phyloP scores from a whole-genome alignment of 2,797 vertebrate species.

The Pangasius mekongensis region DNA sequence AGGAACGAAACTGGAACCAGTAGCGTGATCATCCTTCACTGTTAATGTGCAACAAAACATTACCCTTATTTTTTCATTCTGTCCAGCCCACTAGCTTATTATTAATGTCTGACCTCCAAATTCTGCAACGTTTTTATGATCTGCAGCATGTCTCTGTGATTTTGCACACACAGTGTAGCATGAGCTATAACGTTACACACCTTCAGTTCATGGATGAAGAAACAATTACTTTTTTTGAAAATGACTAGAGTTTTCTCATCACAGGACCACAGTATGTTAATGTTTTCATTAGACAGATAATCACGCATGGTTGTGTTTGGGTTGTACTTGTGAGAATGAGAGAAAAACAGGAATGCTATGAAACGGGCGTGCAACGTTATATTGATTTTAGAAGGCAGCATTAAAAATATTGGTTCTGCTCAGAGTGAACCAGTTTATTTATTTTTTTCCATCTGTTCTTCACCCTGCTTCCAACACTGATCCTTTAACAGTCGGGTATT shows the following conservation, averaged over 20 bases:
- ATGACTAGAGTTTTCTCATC: background rate
- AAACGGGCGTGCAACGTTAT: background rate
- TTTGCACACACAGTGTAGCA: background rate
- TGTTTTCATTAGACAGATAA: background rate
- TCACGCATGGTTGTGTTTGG: background rate
- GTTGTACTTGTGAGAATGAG: background rate
- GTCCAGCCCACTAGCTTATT: background rate
- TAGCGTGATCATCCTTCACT: background rate
- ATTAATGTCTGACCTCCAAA: background rate
- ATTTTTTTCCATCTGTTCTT: background rate
- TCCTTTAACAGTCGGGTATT: constrained; percentile 20
- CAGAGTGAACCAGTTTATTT: background rate
- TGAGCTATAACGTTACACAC: background rate
- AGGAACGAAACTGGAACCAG: background rate
- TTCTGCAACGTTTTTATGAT: background rate
- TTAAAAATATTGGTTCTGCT: background rate
- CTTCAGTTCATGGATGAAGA: background rate
- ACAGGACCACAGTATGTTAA: background rate
- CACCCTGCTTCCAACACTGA: background rate
- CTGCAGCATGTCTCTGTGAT: background rate
- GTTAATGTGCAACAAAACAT: background rate
- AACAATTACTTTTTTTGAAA: background rate
- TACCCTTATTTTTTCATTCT: background rate
- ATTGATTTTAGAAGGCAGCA: background rate
- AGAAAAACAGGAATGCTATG: background rate